A percentile compares a stretch with the other conserved stretches of the same genome.
Conservation (phyloP, 2,888 invertebrate genomes). For the Hofmannophila pseudospretella region DNA sequence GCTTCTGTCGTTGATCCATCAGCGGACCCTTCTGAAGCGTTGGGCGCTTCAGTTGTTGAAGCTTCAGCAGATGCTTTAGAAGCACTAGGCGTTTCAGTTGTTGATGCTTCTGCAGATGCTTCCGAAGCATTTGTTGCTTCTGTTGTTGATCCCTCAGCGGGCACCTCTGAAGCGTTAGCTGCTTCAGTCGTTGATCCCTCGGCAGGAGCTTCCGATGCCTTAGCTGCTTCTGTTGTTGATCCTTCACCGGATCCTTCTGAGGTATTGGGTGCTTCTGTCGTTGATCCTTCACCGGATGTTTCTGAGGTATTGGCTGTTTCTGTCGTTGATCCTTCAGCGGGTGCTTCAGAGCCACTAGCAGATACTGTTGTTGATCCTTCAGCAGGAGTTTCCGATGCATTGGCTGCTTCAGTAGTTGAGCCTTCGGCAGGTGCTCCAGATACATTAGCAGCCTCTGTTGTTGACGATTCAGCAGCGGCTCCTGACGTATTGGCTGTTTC, state of each 20-base stretch:
- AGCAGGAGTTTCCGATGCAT: slow-evolving; percentile 2
- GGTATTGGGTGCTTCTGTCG: slow-evolving; percentile 6
- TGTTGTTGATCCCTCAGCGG: slow-evolving; percentile 13
- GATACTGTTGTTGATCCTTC: slow-evolving; percentile 8
- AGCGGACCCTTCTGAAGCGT: neutral
- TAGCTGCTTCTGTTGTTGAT: slow-evolving; percentile 10
- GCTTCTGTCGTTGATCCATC: slow-evolving; percentile 3
- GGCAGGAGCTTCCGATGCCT: slow-evolving; percentile 10
- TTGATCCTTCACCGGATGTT: slow-evolving; percentile 9
- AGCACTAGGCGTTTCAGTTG: slow-evolving; percentile 2
- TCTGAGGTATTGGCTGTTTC: slow-evolving; percentile 6
- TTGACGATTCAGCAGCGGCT: slow-evolving; percentile 4
- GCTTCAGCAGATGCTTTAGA: slow-evolving; percentile 2
- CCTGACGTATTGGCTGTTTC: neutral
- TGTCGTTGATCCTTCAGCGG: slow-evolving; percentile 10
- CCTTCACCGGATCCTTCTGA: slow-evolving; percentile 9
- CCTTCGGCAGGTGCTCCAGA: slow-evolving; percentile 11
- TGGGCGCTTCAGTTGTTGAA: slow-evolving; percentile 4
- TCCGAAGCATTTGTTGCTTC: neutral
- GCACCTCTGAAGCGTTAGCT: slow-evolving; percentile 15
- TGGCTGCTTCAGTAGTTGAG: slow-evolving; percentile 12
- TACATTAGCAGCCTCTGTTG: slow-evolving; percentile 5
- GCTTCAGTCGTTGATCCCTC: slow-evolving; percentile 7
- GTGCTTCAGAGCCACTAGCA: slow-evolving; percentile 7
- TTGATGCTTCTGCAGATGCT: slow-evolving; percentile 3